Base-by-base conservation (phyloP, 1,140 invertebrate species). In the Drosophila arawakana region DNA sequence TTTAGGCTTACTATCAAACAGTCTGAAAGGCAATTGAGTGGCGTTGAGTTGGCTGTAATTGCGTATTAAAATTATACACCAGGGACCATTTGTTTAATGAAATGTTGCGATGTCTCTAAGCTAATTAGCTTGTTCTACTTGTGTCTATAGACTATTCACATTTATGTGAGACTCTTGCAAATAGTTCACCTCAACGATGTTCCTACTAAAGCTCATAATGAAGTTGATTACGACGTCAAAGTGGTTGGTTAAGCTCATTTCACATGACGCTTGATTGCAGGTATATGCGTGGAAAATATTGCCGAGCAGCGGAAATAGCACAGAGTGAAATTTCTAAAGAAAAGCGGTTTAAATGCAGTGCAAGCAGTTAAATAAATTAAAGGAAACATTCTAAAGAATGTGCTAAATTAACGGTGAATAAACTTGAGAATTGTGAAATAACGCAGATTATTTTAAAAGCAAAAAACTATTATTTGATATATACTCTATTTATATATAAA, bases 31-130 rank as follows among this genome's bases (percentile, higher is more conserved):
- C 80, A 82, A 80, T 88, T 80, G 82, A 82, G 80, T 88, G 73
- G 78, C 80, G 76, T 83, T 86, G 82, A 82, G 81, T 76, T 77
- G 80, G 76, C 73, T 80, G 82, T 86, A 86, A 86, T 88, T 88
- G 82, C 80, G 82, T 88, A 88, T 86, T 88, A 86, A 88, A 88
- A 86, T 86, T 88, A 88, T 77, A 83, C 82, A 79, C 82, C 66
- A 65, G 83, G 61, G 82, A 86, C 83, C 80, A 86, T 86, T 86
- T 86, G 82, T 88, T 79, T 88, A 86, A 86, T 88, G 82, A 88
- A 86, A 86, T 88, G 82, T 77, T 79, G 73, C 76, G 76, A 59
- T 88, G 80, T 77, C 82, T 83, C 66, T 80, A 78, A 88, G 69
- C 82, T 88, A 86, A 86, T 86, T 86, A 83, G 83, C 41, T 83